Evolutionary conservation across 2,888 invertebrate genomes (phyloP).

Genomic region (Osmoderma eremita): DNA sequence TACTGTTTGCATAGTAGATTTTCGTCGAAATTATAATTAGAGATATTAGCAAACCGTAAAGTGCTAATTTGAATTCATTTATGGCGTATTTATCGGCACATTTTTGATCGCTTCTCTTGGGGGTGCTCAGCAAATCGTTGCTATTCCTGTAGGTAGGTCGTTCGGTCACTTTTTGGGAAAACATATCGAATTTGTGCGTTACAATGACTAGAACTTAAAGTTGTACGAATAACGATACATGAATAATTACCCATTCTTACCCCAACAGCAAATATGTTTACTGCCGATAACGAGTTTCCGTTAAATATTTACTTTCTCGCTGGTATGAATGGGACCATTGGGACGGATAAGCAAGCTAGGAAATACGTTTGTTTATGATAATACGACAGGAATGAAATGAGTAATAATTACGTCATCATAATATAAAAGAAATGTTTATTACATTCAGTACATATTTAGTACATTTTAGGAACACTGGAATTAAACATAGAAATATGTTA

Average conservation of each 20-base stretch:
- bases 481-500: too few relatives aligned
- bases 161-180: slow-evolving; percentile 17
- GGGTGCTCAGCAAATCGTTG: slow-evolving; percentile 4
- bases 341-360: too few relatives aligned
- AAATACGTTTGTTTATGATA: too few relatives aligned
- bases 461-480: too few relatives aligned
- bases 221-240: background rate
- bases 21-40: slow-evolving; percentile 55
- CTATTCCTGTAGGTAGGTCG: slow-evolving; percentile 22
- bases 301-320: too few relatives aligned
- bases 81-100: slow-evolving; percentile 46
- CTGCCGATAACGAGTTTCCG: too few relatives aligned
- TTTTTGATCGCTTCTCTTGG: slow-evolving; percentile 21
- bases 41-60: slow-evolving; percentile 56
- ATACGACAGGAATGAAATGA: too few relatives aligned
- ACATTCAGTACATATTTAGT: too few relatives aligned
- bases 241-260: background rate
- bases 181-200: too few relatives aligned
- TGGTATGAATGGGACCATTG: too few relatives aligned
- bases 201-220: background rate
- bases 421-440: too few relatives aligned
- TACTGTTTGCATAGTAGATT: slow-evolving; percentile 56
- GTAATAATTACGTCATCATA: too few relatives aligned
- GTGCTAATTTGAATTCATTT: slow-evolving; percentile 57
- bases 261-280: background rate